Conservation (phyloP, 2,113 vertebrate genomes). For the Catharus fuscescens region DNA sequence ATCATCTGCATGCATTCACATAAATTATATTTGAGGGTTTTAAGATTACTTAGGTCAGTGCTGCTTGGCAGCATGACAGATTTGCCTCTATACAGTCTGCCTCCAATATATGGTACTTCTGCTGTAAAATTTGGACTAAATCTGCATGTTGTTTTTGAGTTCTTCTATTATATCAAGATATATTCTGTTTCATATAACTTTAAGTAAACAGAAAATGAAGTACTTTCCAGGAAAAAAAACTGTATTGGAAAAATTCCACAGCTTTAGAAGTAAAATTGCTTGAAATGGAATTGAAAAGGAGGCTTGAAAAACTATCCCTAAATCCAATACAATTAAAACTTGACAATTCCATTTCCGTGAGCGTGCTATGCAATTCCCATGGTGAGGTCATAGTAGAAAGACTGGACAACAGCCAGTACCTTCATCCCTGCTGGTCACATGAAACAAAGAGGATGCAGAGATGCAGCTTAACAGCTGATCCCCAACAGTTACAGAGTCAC, state of each 20-base stretch:
- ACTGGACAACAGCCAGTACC: neutral
- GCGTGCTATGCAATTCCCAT: neutral
- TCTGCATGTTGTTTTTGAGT: neutral
- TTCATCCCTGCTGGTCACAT: neutral
- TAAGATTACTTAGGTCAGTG: neutral
- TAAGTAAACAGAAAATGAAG: neutral
- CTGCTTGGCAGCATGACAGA: neutral
- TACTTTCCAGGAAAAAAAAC: neutral
- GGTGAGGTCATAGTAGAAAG: neutral
- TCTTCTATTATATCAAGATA: neutral
- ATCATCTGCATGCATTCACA: neutral
- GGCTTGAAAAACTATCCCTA: neutral
- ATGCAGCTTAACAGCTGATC: slow-evolving; percentile 7
- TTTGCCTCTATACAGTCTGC: neutral
- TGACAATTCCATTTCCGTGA: neutral
- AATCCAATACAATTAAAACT: neutral
- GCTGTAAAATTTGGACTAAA: neutral
- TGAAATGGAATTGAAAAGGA: neutral
- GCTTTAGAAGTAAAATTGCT: neutral
- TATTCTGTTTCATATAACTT: neutral
- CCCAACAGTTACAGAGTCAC: neutral
- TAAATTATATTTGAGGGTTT: neutral
- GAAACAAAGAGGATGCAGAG: slow-evolving; percentile 6
- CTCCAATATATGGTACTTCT: neutral
- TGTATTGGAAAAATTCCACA: neutral